Evolutionary conservation across 2,113 vertebrate species (phyloP), one percentile per base, ranked within the genome.

Genomic region (Equus quagga): DNA sequence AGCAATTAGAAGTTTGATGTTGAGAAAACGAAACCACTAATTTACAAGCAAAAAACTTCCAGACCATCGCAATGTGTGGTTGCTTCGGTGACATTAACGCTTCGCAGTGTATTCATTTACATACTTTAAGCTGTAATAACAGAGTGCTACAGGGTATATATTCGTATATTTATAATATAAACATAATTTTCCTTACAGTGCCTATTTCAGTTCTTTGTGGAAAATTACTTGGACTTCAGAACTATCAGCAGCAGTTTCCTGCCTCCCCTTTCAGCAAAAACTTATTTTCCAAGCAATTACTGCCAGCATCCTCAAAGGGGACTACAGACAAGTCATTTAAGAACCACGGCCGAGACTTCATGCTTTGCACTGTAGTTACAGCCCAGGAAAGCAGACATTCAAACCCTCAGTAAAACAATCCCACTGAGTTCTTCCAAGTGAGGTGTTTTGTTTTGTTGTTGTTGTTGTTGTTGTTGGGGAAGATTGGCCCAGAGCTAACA

Each of bases 171-270:
- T 70, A 69, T 65, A 94, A 83, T 10, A 69, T 76, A 91, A 92
- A 89, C 41, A 51, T 51, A 60, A 87, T 72, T 90, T 87, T 54
- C 81, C 49, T 64, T 51, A 79, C 28, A 36, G 26, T 58, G 31
- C 28, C 62, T 97, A 56, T 72, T 79, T 96, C 84, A 89, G 69
- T 46, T 67, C 46, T 95, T 90, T 49, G 72, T 28, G 78, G 62
- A 96, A 94, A 96, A 93, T 90, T 67, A 82, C 7, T 41, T 58
- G 19, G 44, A 58, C 75, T 96, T 75, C 56, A 91, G 56, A 95
- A 82, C 80, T 44, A 91, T 21, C 51, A 60, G 14, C 23, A 44
- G 15, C 17, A 58, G 67, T 85, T 81, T 92, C 72, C 67, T 92
- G 31, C 54, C 19, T 94, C 18, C 75, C 10, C 67, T 96, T 86